Evolutionary conservation across 2,888 invertebrate species (phyloP), one percentile per base, ranked within the genome.

Genomic region (Herminia tarsipennalis): DNA sequence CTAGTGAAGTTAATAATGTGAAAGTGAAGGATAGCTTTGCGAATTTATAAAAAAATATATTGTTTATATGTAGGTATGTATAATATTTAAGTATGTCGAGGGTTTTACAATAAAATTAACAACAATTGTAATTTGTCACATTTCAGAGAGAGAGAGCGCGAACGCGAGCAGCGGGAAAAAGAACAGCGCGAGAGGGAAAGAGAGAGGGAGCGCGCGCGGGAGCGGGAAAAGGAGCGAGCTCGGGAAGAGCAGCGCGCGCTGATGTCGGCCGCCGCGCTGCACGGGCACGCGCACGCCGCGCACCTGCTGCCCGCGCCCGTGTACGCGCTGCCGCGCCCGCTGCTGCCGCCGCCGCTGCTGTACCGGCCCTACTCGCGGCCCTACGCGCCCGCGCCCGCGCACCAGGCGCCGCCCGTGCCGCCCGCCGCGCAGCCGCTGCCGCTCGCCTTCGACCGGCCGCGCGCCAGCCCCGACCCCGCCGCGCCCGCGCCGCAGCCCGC

Each of bases 171-270:
- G 29, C 68, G 83, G 3, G 88, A 86, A 56, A 82, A 83, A 40
- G 85, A 85, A 53, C 66, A 86, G 10, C 83, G 92, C 18, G 91
- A 92, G 61, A 78, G 92, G 1, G 83, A 84, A 40, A 41, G 65
- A 2, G 52, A 53, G 32, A 3, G 69, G 60, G 29, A 47, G 27
- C 27, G 46, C 1, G 46, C 40, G 21, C 30, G 46, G 5, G 47
- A 70, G 22, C 68, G 81, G 5, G 84, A 82, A 56, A 86, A 84
- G 50, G 76, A 81, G 56, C 72, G 77, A 18, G 80, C 80, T 37
- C 66, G 73, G 2, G 74, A 78, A 43, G 74, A 78, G 22, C 60
- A 73, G 49, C 58, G 67, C 20, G 56, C 59, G 0, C 50, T 60
- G 3, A 61, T 48, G 30, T 60, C 60, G 41, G 46, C 37, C 2